Base-by-base conservation (phyloP, 2,888 invertebrate genomes). In the Drosophila subsilvestris region DNA sequence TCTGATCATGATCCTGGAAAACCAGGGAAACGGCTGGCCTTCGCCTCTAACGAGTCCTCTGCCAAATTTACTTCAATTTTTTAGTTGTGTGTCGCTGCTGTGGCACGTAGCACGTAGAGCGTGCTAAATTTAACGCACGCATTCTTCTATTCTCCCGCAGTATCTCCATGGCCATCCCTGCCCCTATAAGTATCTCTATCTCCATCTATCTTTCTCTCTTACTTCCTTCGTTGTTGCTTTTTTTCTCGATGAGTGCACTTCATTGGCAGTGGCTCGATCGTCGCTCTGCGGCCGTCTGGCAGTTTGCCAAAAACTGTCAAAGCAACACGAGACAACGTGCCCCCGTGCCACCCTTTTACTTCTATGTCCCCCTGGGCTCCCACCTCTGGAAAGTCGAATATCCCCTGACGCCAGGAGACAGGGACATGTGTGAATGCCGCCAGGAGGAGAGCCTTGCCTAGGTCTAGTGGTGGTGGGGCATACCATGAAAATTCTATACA, bases 101-200 rank as follows among this genome's bases (percentile, higher is more conserved):
- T 37, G n/a, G 37, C n/a, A 37, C 37, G 27, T 76, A 76, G 82
- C 87, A 82, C 86, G 87, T 88, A 80, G 71, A 78, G 67, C 88
- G 88, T 88, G 87, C 87, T 86, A 83, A 76, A 88, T 88, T 88
- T 83, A 86, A 80, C 78, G 73, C 86, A 88, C 88, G 88, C 88
- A 88, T 88, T 88, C 84, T 78, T 80, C 65, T 47, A 43, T 71
- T 32, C 37, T 14, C 14, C 37, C 37, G 37, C 53, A 63, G 32
- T 57, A 57, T 74, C 65, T 29, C 32, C 43, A 8, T 25, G 32
- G 29, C 32, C 17, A 32, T 37, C 43, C 57, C 29, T 49, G 47
- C 55, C 6, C 10, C 18, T 18, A n/a, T n/a, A n/a, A n/a, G n/a
- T n/a, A 14, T 2, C n/a, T 18, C 12, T 18, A 14, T 22, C 25